Evolutionary conservation across 2,113 vertebrate genomes (phyloP).

Genomic region (Oenanthe oenanthe): DNA sequence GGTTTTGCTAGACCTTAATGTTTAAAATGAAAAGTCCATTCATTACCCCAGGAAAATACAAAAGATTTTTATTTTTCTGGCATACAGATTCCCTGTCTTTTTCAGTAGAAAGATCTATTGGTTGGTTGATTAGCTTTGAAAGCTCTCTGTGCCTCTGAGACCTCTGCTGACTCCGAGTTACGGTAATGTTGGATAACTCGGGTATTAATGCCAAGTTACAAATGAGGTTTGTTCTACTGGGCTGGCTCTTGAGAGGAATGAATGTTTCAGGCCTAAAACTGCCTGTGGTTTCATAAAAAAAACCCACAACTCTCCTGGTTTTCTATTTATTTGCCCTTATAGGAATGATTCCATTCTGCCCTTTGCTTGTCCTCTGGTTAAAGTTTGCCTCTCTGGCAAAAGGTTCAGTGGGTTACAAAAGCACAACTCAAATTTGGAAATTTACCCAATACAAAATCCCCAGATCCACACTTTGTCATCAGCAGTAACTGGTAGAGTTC

Average conservation of each 20-base stretch:
- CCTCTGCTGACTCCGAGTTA: constrained; percentile 14
- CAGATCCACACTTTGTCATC: rapidly evolving
- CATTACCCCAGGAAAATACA: neutral
- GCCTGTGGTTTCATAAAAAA: constrained; percentile 9
- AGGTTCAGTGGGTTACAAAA: neutral
- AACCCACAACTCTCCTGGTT: neutral
- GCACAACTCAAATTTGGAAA: neutral
- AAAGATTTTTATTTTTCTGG: neutral
- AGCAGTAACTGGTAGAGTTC: neutral
- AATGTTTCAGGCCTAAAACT: neutral
- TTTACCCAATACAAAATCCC: neutral
- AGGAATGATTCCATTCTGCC: neutral
- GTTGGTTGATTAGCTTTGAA: neutral
- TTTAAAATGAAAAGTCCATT: neutral
- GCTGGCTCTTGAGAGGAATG: neutral
- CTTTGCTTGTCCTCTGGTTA: neutral
- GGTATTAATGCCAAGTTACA: constrained; percentile 14
- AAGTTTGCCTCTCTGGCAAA: neutral
- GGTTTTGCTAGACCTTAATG: neutral
- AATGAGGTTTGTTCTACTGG: neutral
- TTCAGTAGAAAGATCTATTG: neutral
- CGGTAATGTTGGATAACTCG: neutral
- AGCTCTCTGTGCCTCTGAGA: neutral
- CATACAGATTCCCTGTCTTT: neutral
- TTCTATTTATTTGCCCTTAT: constrained; percentile 2